These are phyloP conservation scores for Oscheius sp. DNA, from an alignment of 2,888 invertebrate species.

Conservation along the genomic window DNA sequence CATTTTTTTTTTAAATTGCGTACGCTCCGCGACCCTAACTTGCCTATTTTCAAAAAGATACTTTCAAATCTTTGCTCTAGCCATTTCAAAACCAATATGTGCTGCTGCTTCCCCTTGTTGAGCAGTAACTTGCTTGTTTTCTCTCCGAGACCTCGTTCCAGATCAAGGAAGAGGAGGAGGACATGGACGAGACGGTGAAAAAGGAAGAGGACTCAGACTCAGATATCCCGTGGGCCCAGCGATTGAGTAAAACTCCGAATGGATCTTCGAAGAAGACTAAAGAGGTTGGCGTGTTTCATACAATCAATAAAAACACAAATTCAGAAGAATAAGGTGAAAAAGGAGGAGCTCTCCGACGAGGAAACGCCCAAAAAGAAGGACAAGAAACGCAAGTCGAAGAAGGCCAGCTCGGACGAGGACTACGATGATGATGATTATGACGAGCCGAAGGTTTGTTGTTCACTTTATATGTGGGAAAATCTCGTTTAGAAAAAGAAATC, in stretches of 20 bases:
- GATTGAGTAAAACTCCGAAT: conserved; percentile 34
- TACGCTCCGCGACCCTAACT: too few relatives aligned
- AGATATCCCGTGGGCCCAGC: conserved; percentile 44
- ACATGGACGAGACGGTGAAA: conserved; percentile 33
- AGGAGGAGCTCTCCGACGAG: conserved; percentile 37
- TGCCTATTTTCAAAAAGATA: too few relatives aligned
- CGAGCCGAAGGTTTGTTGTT: conserved; percentile 19
- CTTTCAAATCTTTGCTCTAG: too few relatives aligned
- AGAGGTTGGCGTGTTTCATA: background rate
- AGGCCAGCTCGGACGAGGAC: conserved; percentile 31
- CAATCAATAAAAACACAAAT: background rate
- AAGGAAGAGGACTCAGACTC: conserved; percentile 39
- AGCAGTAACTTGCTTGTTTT: background rate
- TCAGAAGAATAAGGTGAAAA: conserved; percentile 8
- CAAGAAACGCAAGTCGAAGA: conserved; percentile 19
- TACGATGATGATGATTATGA: conserved; percentile 21
- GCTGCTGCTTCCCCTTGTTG: background rate
- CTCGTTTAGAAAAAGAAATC: conserved; percentile 49
- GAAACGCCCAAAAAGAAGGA: conserved; percentile 43
- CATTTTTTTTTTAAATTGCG: too few relatives aligned
- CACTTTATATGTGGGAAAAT: background rate
- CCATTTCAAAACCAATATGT: too few relatives aligned
- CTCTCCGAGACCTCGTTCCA: background rate
- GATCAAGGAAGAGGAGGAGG: conserved; percentile 29
- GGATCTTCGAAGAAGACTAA: conserved; percentile 34